Evolutionary conservation across 2,888 invertebrate genomes (phyloP), one percentile per base, ranked within the genome.

Genomic region (Itoplectis maculator): DNA sequence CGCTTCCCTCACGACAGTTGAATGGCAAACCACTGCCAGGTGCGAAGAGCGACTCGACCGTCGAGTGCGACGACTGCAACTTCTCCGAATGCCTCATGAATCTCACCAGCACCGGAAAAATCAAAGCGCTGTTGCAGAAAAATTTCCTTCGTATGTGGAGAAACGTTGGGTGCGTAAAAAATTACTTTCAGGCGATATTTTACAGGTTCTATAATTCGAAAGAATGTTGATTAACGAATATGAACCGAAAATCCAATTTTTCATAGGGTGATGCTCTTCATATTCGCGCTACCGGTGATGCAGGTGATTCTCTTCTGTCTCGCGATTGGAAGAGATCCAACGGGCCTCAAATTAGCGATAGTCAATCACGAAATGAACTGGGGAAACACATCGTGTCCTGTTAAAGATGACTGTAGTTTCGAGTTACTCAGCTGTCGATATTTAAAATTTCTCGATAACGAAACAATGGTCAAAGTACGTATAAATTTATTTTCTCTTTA

Each of bases 281-380:
- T 98, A 90, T 98, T 98, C 93, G 97, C 97, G 45, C 93, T 98
- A 88, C 98, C 98, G n/a, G 97, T 97, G 37, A 96, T 98, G 95
- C 98, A 98, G 94, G 98, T 98, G 82, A 97, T 98, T 77, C 95
- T 98, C 79, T 98, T 98, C 94, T 98, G 98, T 92, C 93, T 98
- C 92, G 98, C 98, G 79, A 98, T 98, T 86, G 98, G 98, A 66
- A 94, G 97, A 35, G 97, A 98, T 92, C 98, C 98, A 0, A 96
- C 95, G 79, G 97, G 96, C 66, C 94, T 98, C 3, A 96, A 95
- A 88, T 92, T 98, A 90, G 97, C 97, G 49, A 95, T 97, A 89
- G 95, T 96, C 66, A 96, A 97, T 92, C 93, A 94, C 82, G 96
- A 97, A 93, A 94, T 95, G 94, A 83, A 88, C 77, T 93, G 90